These are phyloP conservation scores for Drosophila burlai DNA, from an alignment of 1,140 invertebrate species.

Conservation along the genomic window DNA sequence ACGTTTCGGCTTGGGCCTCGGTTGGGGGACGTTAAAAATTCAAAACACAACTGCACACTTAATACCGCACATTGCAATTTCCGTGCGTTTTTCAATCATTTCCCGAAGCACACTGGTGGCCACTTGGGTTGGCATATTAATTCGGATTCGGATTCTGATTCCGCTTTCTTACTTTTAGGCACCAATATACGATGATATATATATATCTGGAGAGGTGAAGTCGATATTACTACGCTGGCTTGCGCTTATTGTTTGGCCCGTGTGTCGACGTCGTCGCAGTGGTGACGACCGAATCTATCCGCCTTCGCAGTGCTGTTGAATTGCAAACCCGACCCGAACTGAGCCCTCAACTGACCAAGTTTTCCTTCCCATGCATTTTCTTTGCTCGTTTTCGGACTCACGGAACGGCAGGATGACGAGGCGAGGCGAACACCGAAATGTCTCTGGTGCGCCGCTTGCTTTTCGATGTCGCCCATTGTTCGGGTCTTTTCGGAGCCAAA, in stretches of 20 bases:
- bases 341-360: conserved; percentile 77
- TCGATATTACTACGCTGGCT: conserved; percentile 62
- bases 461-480: conserved; percentile 58
- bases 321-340: conserved; percentile 85
- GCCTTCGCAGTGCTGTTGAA: conserved; percentile 78
- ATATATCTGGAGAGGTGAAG: conserved; percentile 36
- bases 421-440: conserved; percentile 31
- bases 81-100: conserved; percentile 56
- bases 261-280: conserved; percentile 11
- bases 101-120: conserved; percentile 18
- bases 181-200: conserved; percentile 24
- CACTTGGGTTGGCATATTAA: conserved; percentile 18
- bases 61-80: conserved; percentile 34
- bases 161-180: conserved; percentile 23
- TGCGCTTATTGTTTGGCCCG: conserved; percentile 51
- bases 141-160: conserved; percentile 23
- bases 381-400: conserved; percentile 23
- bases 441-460: conserved; percentile 70
- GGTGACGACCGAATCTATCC: conserved; percentile 55
- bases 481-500: conserved; percentile 60
- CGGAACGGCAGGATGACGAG: conserved; percentile 50
- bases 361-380: conserved; percentile 79
- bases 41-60: conserved; percentile 56
- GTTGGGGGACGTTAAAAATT: conserved; percentile 49
- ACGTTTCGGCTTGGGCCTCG: conserved; percentile 23